Conservation (phyloP, 2,888 invertebrate species). For the Lysandra bellargus region DNA sequence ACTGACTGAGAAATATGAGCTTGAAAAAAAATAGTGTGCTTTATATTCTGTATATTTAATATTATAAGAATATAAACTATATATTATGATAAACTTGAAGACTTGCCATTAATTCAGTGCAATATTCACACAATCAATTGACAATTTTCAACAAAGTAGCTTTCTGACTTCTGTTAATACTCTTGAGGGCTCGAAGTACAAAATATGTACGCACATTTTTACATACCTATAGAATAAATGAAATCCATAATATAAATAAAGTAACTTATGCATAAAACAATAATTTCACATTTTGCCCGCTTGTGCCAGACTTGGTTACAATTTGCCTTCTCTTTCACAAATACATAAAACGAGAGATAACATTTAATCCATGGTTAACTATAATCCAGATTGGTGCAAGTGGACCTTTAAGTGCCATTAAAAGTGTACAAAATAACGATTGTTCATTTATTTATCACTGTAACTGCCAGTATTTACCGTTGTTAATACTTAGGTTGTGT, state of each 20-base stretch:
- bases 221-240: neutral
- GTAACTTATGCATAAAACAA: neutral
- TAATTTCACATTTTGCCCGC: neutral
- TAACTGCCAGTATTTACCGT: conserved; percentile 69
- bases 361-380: neutral
- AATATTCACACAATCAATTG: conserved; percentile 1
- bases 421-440: neutral
- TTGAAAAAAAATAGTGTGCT: neutral
- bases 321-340: too few species aligned
- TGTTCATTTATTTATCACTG: conserved; percentile 33
- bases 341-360: too few species aligned
- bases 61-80: neutral
- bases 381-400: neutral
- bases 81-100: neutral
- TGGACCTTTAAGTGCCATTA: neutral
- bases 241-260: neutral
- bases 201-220: neutral
- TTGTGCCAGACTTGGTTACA: too few species aligned
- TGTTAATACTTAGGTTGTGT: conserved; percentile 66
- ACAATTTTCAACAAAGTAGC: neutral
- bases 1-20: neutral
- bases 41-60: neutral
- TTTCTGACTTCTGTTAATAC: neutral
- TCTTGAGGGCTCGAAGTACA: conserved; percentile 17
- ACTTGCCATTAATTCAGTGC: conserved; percentile 2